These are phyloP conservation scores for Trichogramma dendrolimi DNA, from an alignment of 2,888 invertebrate genomes.

Conservation along the genomic window DNA sequence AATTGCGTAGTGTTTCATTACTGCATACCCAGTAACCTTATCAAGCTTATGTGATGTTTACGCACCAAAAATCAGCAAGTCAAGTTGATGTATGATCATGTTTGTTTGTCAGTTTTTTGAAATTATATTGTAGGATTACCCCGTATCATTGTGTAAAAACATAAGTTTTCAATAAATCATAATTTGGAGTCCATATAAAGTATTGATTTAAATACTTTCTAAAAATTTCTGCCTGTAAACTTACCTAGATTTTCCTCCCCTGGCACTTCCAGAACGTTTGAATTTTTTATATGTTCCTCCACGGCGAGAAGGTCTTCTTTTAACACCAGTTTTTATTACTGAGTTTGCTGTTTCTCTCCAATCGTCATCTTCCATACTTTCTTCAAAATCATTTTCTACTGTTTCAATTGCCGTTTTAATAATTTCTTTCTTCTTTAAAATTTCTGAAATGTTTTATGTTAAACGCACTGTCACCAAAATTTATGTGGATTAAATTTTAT, in stretches of 20 bases:
- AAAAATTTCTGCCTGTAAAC: background rate
- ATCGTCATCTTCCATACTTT: conserved; percentile 15
- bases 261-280: conserved; percentile 12
- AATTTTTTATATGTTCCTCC: conserved; percentile 6
- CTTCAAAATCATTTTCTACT: conserved; percentile 5
- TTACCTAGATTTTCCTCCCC: conserved; percentile 7
- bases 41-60: too few species aligned
- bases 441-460: background rate
- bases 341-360: conserved; percentile 7
- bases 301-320: background rate
- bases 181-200: too few species aligned
- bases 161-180: too few species aligned
- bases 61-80: too few species aligned
- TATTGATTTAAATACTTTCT: too few species aligned
- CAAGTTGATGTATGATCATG: too few species aligned
- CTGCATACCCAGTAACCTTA: too few species aligned
- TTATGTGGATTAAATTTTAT: background rate
- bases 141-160: too few species aligned
- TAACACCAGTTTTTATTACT: conserved; percentile 3
- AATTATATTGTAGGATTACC: too few species aligned
- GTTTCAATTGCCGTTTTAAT: conserved; percentile 8
- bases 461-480: too few species aligned
- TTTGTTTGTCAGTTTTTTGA: too few species aligned
- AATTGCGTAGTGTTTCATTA: too few species aligned
- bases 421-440: conserved; percentile 1